These are phyloP conservation scores for Euglossa dilemma DNA, from an alignment of 1,140 invertebrate species.

Conservation along the genomic window DNA sequence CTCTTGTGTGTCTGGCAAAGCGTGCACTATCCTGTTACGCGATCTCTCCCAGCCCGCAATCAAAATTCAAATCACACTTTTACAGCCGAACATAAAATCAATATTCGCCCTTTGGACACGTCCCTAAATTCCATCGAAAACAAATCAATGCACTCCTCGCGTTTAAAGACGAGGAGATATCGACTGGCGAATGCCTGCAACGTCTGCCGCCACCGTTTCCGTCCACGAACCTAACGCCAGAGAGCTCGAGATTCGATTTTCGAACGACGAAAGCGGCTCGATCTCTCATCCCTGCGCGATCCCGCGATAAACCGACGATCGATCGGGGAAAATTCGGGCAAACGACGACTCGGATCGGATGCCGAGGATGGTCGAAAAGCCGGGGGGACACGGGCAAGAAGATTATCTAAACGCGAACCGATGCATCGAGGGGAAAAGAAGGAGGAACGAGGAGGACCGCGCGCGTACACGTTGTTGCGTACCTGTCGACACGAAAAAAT, in stretches of 20 bases:
- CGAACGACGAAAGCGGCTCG: too few relatives aligned
- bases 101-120: conserved; percentile 77
- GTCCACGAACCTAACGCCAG: not conserved
- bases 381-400: not conserved
- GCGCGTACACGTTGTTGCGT: conserved; percentile 45
- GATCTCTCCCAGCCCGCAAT: conserved; percentile 81
- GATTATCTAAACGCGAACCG: not conserved
- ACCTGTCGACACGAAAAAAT: conserved; percentile 67
- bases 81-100: conserved; percentile 81
- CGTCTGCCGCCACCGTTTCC: not conserved
- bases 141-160: conserved; percentile 65
- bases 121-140: conserved; percentile 76
- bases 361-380: not conserved
- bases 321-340: too few relatives aligned
- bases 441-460: not conserved
- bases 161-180: conserved; percentile 51
- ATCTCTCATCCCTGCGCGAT: too few relatives aligned
- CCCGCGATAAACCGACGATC: too few relatives aligned
- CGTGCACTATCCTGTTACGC: conserved; percentile 83
- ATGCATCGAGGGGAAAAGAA: not conserved
- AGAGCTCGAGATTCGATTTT: not conserved
- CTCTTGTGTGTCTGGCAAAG: conserved; percentile 81
- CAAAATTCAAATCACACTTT: conserved; percentile 84
- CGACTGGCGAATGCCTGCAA: not conserved
- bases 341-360: too few relatives aligned